phyloP scores from a whole-genome alignment of 2,113 vertebrate genomes.

The Benthochromis sp. region DNA sequence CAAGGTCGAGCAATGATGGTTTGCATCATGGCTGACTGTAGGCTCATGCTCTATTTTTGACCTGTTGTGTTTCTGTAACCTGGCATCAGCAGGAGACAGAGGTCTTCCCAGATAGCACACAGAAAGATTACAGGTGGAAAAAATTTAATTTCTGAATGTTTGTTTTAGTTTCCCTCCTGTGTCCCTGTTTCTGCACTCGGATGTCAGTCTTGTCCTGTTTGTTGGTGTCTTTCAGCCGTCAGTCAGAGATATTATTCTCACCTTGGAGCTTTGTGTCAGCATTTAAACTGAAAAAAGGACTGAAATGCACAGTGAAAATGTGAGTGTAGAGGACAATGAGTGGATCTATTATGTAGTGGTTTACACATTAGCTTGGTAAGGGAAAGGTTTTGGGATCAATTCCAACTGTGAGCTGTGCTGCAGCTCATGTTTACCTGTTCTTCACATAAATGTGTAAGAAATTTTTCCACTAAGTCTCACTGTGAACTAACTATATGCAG shows the following conservation, averaged over 20 bases:
- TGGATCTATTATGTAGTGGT: not conserved
- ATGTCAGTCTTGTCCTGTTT: not conserved
- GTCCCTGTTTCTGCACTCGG: not conserved
- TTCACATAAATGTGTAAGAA: not conserved
- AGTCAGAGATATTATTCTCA: not conserved
- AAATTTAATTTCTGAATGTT: fast-evolving
- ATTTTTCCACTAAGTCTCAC: not conserved
- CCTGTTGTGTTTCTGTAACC: not conserved
- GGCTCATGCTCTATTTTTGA: not conserved
- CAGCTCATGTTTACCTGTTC: not conserved
- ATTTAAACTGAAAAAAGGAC: not conserved
- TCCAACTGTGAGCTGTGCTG: not conserved
- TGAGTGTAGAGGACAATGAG: not conserved
- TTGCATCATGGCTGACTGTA: not conserved
- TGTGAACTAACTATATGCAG: not conserved
- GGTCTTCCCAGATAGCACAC: not conserved
- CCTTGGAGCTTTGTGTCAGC: fast-evolving
- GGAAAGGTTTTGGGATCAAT: fast-evolving
- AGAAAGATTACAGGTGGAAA: not conserved
- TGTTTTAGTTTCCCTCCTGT: not conserved
- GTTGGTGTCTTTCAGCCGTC: not conserved
- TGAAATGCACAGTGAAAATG: not conserved
- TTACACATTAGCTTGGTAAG: not conserved
- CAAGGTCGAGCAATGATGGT: not conserved
- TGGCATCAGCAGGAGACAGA: fast-evolving